phyloP scores from a whole-genome alignment of 2,113 vertebrate species.

The Lepidiolamprologus cunningtoni region DNA sequence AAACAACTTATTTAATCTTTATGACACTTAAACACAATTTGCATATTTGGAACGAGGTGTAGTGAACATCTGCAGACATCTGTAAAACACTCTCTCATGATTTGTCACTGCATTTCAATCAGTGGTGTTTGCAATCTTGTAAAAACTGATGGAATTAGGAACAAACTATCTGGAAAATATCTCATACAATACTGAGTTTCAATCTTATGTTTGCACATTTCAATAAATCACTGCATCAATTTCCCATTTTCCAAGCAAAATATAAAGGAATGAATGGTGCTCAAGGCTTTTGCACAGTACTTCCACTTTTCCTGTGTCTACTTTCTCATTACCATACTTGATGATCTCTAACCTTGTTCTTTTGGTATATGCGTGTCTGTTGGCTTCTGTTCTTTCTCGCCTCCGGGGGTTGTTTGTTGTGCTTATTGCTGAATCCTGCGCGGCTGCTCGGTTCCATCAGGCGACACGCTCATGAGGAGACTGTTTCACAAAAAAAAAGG shows the following conservation, averaged over 20 bases:
- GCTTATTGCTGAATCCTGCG: constrained; percentile 3
- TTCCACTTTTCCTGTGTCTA: not conserved
- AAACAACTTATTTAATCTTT: not conserved
- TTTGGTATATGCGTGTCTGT: not conserved
- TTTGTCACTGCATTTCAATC: not conserved
- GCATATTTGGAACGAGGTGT: not conserved
- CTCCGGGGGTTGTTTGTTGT: constrained; percentile 8
- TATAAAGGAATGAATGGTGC: not conserved
- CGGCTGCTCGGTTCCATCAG: constrained; percentile 4
- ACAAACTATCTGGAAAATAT: not conserved
- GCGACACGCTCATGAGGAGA: not conserved
- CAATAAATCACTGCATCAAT: not conserved
- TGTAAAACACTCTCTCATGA: not conserved
- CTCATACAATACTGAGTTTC: not conserved
- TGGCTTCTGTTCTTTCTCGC: constrained; percentile 13
- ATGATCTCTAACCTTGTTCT: not conserved
- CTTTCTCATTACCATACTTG: constrained; percentile 23
- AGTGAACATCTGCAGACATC: not conserved
- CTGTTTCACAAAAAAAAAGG: not conserved
- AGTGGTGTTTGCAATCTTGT: not conserved
- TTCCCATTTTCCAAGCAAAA: not conserved
- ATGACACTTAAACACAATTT: not conserved
- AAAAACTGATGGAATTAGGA: not conserved
- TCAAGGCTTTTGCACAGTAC: not conserved
- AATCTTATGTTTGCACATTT: not conserved